Conservation (phyloP, 2,797 vertebrate genomes). For the Periparus ater region DNA sequence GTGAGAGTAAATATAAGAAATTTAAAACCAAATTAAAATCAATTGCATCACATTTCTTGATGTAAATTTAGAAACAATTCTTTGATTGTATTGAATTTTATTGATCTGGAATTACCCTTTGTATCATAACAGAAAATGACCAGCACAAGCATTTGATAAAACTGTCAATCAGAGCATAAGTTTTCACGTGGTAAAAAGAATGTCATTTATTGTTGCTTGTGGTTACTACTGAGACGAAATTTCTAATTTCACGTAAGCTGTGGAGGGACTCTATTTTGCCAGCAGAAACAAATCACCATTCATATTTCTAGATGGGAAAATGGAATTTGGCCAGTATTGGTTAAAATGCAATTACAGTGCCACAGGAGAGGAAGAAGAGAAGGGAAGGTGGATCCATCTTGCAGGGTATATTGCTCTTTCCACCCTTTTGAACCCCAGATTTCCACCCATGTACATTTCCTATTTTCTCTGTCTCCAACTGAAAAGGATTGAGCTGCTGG, state of each 20-base stretch:
- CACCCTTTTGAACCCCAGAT: background rate
- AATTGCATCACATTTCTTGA: background rate
- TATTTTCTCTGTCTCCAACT: background rate
- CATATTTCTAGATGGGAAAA: background rate
- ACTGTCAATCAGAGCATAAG: background rate
- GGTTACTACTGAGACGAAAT: background rate
- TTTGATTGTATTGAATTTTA: background rate
- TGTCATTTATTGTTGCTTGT: background rate
- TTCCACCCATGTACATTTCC: background rate
- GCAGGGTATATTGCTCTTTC: background rate
- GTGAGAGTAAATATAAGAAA: background rate
- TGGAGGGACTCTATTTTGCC: background rate
- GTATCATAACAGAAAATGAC: background rate
- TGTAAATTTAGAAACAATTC: background rate
- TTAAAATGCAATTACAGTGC: background rate
- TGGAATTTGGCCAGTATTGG: background rate
- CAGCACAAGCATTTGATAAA: background rate
- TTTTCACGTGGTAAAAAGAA: background rate
- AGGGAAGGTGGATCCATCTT: background rate
- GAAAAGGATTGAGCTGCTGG: background rate
- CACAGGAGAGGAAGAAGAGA: background rate
- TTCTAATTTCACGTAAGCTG: background rate
- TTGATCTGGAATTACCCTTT: background rate
- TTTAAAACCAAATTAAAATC: background rate
- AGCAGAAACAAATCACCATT: background rate